These are phyloP conservation scores for Macrophya annulata DNA, from an alignment of 2,888 invertebrate species.

Conservation along the genomic window DNA sequence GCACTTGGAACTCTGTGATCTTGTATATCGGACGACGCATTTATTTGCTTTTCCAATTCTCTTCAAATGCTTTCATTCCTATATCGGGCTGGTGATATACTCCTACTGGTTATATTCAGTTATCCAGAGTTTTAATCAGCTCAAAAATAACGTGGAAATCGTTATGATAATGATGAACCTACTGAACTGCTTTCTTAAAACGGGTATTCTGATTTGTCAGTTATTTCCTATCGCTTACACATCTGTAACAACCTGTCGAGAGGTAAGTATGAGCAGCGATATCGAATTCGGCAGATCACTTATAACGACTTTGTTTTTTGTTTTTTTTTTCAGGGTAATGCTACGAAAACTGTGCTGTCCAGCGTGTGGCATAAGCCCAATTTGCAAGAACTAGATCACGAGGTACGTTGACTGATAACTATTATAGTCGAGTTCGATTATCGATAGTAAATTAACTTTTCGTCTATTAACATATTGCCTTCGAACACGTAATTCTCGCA, in stretches of 20 bases:
- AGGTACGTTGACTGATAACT: conserved; percentile 6
- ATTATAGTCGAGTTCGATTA: neutral
- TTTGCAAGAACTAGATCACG: neutral
- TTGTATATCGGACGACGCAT: neutral
- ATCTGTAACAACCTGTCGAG: neutral
- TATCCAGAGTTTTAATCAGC: neutral
- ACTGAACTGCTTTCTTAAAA: neutral
- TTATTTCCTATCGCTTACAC: neutral
- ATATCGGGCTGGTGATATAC: neutral
- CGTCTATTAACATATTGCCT: too few relatives aligned
- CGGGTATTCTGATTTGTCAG: neutral
- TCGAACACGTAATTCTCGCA: too few relatives aligned
- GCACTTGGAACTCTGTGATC: neutral
- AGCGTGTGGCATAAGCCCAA: neutral
- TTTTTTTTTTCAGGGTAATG: neutral
- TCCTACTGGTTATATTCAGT: neutral
- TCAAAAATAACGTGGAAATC: neutral
- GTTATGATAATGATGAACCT: neutral
- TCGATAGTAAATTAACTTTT: neutral
- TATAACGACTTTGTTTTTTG: neutral
- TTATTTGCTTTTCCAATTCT: neutral
- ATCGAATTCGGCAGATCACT: neutral
- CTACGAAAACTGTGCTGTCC: neutral
- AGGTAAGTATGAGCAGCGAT: neutral
- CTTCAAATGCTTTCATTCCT: neutral